Percentiles rank a stretch among this genome's conserved stretches.
Conservation (phyloP, 2,888 invertebrate species). For the Ashinkailepas kermadecensis region DNA sequence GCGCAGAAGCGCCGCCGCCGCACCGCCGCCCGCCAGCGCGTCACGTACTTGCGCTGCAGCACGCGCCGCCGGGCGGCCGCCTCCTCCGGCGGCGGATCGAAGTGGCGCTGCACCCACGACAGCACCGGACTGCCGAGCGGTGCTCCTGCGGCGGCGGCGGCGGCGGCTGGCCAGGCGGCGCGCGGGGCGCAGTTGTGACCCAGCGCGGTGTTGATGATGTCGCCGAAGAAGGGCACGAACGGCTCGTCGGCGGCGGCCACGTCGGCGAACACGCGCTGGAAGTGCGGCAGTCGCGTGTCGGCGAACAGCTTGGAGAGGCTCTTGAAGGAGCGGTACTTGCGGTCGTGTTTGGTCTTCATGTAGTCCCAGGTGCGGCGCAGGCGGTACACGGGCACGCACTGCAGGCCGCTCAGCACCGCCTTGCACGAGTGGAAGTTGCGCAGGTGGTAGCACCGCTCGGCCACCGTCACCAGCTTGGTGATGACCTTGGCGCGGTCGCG, state of each 20-base stretch:
- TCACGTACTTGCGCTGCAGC: not conserved
- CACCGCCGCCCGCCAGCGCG: not conserved
- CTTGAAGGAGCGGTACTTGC: constrained; percentile 45
- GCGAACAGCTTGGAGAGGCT: constrained; percentile 34
- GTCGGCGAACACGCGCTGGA: constrained; percentile 73
- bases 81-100: constrained; percentile 4
- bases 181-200: constrained; percentile 64
- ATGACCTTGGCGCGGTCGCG: constrained; percentile 20
- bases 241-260: constrained; percentile 75
- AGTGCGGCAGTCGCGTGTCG: constrained; percentile 63
- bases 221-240: constrained; percentile 60
- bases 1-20: not conserved
- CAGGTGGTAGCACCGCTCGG: constrained; percentile 3
- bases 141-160: constrained; percentile 37
- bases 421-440: constrained; percentile 18
- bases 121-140: not conserved
- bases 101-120: not conserved
- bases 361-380: constrained; percentile 47
- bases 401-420: constrained; percentile 26
- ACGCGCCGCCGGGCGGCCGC: not conserved
- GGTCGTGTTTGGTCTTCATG: constrained; percentile 63
- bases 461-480: constrained; percentile 10
- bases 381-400: constrained; percentile 7
- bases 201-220: constrained; percentile 49
- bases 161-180: constrained; percentile 45